A percentile compares a stretch with the other conserved stretches of the same genome.
Conservation (phyloP, 2,797 vertebrate genomes). For the Sebastiscus albofasciatus region DNA sequence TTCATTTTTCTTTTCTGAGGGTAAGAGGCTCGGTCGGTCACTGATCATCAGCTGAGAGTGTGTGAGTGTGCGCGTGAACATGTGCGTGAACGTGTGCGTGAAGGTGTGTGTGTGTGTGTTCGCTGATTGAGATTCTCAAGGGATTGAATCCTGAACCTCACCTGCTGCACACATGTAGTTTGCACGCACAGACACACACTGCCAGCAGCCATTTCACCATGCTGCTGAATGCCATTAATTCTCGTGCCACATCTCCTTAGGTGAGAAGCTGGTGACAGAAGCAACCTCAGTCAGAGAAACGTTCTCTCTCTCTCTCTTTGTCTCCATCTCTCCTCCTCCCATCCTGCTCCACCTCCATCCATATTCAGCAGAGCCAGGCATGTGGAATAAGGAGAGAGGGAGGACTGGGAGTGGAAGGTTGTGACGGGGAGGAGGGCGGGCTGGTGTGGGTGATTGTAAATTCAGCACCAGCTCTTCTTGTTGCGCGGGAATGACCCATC, state of each 20-base stretch:
- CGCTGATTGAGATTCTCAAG: conserved; percentile 45
- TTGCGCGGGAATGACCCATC: conserved; percentile 87
- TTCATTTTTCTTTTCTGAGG: conserved; percentile 34
- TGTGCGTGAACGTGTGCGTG: background rate
- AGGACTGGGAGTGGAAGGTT: conserved; percentile 38
- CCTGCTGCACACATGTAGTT: conserved; percentile 47
- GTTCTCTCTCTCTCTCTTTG: conserved; percentile 21
- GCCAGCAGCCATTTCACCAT: conserved; percentile 68
- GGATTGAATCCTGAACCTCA: conserved; percentile 43
- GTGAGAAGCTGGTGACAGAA: conserved; percentile 79
- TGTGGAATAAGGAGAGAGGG: conserved; percentile 67
- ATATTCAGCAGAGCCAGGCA: conserved; percentile 83
- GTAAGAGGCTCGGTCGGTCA: conserved; percentile 15
- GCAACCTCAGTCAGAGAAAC: conserved; percentile 73
- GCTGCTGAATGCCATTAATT: conserved; percentile 71
- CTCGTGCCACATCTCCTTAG: conserved; percentile 74
- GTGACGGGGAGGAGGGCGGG: conserved; percentile 12
- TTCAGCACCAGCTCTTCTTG: conserved; percentile 86
- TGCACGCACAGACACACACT: conserved; percentile 31
- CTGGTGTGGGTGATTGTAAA: conserved; percentile 80
- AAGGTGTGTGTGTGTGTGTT: conserved; percentile 1
- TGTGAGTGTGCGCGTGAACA: background rate
- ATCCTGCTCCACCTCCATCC: conserved; percentile 64
- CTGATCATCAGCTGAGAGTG: conserved; percentile 10
- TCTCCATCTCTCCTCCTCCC: conserved; percentile 26